Conservation (phyloP, 2,888 invertebrate species). For the Drosophila meridiana region DNA sequence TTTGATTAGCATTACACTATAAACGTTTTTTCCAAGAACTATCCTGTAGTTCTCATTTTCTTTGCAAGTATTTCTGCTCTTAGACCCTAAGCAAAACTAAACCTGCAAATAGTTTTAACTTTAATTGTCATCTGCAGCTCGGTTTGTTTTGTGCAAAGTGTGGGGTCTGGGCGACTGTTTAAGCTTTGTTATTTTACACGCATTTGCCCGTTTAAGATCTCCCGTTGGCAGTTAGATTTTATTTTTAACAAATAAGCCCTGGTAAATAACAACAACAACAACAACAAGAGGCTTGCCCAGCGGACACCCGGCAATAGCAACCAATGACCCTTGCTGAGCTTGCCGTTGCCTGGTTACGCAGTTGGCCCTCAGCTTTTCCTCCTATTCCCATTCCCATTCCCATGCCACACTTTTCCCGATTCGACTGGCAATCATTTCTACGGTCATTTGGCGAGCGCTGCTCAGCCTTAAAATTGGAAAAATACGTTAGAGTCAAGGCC, state of each 20-base stretch:
- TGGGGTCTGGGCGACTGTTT: conserved; percentile 2
- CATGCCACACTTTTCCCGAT: conserved; percentile 22
- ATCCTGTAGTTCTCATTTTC: too few species aligned
- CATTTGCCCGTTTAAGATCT: conserved; percentile 62
- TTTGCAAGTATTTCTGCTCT: neutral
- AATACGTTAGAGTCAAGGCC: conserved; percentile 56
- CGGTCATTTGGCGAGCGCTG: conserved; percentile 74
- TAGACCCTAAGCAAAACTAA: neutral
- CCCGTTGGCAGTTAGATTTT: conserved; percentile 67
- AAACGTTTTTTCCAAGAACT: neutral
- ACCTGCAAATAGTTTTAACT: neutral
- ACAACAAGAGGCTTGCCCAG: conserved; percentile 1
- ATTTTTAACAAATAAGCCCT: conserved; percentile 72
- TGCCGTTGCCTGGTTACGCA: conserved; percentile 67
- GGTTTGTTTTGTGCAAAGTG: neutral
- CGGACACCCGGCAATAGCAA: conserved; percentile 41
- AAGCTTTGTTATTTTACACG: conserved; percentile 56
- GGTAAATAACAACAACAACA: conserved; percentile 62
- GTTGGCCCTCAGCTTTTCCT: conserved; percentile 4
- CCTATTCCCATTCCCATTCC: neutral
- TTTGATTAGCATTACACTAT: neutral
- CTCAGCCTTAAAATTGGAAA: conserved; percentile 82
- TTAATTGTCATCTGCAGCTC: neutral
- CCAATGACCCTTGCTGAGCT: conserved; percentile 59
- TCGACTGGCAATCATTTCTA: conserved; percentile 74